These are phyloP conservation scores for Forbesichthys agassizii DNA, from an alignment of 2,113 vertebrate genomes.

Conservation along the genomic window DNA sequence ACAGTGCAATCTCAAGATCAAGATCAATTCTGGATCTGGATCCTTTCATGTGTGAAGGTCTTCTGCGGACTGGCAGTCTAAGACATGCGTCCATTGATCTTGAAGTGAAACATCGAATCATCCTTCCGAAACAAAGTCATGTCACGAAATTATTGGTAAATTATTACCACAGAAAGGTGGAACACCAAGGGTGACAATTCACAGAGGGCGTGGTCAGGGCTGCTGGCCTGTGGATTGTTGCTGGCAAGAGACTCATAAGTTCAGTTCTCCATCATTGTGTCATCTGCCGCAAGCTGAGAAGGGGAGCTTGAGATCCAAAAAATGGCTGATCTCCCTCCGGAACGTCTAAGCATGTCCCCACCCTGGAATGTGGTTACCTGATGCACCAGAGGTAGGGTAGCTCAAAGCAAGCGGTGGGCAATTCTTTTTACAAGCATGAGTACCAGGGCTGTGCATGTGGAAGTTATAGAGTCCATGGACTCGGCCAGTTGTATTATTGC, in stretches of 20 bases:
- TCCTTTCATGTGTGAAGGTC: neutral
- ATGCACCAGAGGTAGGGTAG: conserved; percentile 1
- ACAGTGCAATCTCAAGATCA: neutral
- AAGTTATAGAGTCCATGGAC: too few relatives aligned
- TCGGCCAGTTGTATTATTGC: too few relatives aligned
- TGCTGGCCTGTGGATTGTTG: neutral
- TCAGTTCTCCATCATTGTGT: conserved; percentile 14
- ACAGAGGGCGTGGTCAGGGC: conserved; percentile 1
- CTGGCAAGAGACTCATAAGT: conserved; percentile 7
- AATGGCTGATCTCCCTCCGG: too few relatives aligned
- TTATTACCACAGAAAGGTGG: conserved; percentile 19
- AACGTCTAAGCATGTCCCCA: neutral
- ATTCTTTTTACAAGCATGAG: neutral
- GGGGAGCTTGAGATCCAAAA: neutral
- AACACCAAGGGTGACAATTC: conserved; percentile 19
- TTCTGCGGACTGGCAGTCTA: neutral
- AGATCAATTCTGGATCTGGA: conserved; percentile 8
- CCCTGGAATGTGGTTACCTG: neutral
- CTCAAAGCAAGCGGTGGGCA: neutral
- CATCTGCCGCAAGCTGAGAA: neutral
- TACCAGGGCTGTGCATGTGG: neutral
- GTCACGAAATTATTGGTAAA: neutral
- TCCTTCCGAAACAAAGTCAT: conserved; percentile 11
- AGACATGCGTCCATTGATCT: too few relatives aligned
- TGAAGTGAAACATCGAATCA: conserved; percentile 5